These are phyloP conservation scores for Habroteleia sp. DNA, from an alignment of 2,888 invertebrate genomes.

Conservation along the genomic window DNA sequence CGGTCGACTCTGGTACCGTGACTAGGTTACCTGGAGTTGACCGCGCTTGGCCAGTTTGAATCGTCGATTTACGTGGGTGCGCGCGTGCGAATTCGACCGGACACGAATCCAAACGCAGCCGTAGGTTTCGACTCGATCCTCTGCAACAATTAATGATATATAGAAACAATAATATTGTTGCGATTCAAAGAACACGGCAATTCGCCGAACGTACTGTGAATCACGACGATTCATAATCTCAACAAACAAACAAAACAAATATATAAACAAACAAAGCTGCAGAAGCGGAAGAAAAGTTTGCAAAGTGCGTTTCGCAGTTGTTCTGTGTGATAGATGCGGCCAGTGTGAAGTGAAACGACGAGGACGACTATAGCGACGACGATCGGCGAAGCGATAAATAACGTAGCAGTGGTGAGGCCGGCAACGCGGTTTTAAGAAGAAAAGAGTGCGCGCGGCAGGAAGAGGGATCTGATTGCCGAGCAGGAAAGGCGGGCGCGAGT, in stretches of 20 bases:
- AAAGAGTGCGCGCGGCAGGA: slow-evolving; percentile 21
- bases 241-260: slow-evolving; percentile 5
- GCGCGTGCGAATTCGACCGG: slow-evolving; percentile 44
- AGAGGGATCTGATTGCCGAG: background rate
- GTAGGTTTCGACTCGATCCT: no score
- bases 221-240: no score
- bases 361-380: slow-evolving; percentile 11
- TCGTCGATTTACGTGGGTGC: slow-evolving; percentile 50
- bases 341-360: slow-evolving; percentile 20
- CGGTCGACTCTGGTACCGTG: slow-evolving; percentile 62
- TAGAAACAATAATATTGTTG: no score
- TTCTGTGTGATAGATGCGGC: slow-evolving; percentile 5
- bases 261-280: slow-evolving; percentile 18
- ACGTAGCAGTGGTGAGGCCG: slow-evolving; percentile 1
- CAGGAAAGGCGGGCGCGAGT: slow-evolving; percentile 16
- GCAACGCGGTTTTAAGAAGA: slow-evolving; percentile 15
- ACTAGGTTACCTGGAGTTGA: slow-evolving; percentile 56
- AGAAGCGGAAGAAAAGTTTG: no score
- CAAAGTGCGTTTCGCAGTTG: background rate
- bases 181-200: no score
- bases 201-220: no score
- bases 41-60: slow-evolving; percentile 30
- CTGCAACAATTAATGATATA: no score
- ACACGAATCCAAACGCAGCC: no score
- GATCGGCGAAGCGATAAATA: slow-evolving; percentile 17